These are phyloP conservation scores for Gymnoscopelus braueri DNA, from an alignment of 2,797 vertebrate genomes.

Conservation along the genomic window DNA sequence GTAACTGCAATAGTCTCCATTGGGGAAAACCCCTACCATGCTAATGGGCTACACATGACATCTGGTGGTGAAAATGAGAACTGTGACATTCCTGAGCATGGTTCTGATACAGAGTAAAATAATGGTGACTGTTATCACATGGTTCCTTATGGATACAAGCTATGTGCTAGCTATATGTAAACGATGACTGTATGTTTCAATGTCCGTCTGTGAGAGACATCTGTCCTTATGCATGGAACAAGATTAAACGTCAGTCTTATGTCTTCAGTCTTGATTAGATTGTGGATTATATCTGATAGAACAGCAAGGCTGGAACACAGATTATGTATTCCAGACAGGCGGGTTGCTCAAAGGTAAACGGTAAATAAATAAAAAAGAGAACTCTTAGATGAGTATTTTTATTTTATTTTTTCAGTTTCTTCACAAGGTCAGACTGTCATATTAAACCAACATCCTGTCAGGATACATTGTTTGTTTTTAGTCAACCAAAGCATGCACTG, in stretches of 20 bases:
- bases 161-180: not conserved
- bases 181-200: conserved; percentile 15
- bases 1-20: too few relatives aligned
- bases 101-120: not conserved
- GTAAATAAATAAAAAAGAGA: not conserved
- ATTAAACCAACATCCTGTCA: too few relatives aligned
- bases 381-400: not conserved
- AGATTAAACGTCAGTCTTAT: conserved; percentile 67
- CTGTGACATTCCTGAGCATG: too few relatives aligned
- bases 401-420: conserved; percentile 5
- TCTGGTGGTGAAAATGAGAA: conserved; percentile 45
- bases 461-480: too few relatives aligned
- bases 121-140: conserved; percentile 5
- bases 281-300: conserved; percentile 70
- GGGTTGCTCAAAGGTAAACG: not conserved
- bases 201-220: conserved; percentile 54
- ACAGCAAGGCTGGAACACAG: conserved; percentile 53
- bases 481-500: too few relatives aligned
- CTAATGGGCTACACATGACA: conserved; percentile 28
- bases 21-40: too few relatives aligned
- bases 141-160: not conserved
- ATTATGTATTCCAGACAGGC: conserved; percentile 33
- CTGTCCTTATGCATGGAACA: conserved; percentile 55
- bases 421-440: not conserved
- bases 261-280: conserved; percentile 70